phyloP scores from a whole-genome alignment of 2,797 vertebrate species.

The Hozukius guyotensis region DNA sequence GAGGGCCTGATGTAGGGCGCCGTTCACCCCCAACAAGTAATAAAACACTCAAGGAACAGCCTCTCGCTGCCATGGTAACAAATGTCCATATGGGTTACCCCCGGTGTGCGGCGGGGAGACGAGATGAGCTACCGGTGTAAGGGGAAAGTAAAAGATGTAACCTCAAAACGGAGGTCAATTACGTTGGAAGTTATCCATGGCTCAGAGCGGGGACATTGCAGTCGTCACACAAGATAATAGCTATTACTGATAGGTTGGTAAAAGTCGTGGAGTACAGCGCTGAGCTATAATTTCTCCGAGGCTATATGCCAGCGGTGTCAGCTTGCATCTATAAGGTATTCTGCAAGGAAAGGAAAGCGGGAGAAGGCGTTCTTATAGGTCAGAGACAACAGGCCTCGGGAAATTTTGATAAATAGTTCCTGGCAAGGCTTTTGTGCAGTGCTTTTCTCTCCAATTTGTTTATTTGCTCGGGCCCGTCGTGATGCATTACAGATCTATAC shows the following conservation, averaged over 20 bases:
- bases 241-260: constrained; percentile 68
- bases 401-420: constrained; percentile 66
- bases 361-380: constrained; percentile 55
- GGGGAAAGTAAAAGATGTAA: constrained; percentile 58
- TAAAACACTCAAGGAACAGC: constrained; percentile 60
- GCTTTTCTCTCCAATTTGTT: constrained; percentile 63
- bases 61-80: constrained; percentile 67
- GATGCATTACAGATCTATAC: constrained; percentile 62
- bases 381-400: constrained; percentile 51
- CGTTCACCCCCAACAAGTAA: constrained; percentile 56
- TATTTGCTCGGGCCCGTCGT: constrained; percentile 52
- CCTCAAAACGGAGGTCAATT: constrained; percentile 73
- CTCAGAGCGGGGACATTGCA: constrained; percentile 56
- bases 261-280: constrained; percentile 47
- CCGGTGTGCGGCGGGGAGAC: not conserved
- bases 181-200: constrained; percentile 62
- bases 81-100: constrained; percentile 58
- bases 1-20: constrained; percentile 59
- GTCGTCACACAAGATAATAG: constrained; percentile 65
- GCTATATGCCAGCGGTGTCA: constrained; percentile 66
- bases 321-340: constrained; percentile 56
- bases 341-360: not conserved
- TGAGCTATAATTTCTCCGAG: constrained; percentile 58
- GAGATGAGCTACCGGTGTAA: constrained; percentile 37
- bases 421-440: constrained; percentile 56